Conservation (phyloP, 2,888 invertebrate genomes). For the Zygogramma bicolorata region DNA sequence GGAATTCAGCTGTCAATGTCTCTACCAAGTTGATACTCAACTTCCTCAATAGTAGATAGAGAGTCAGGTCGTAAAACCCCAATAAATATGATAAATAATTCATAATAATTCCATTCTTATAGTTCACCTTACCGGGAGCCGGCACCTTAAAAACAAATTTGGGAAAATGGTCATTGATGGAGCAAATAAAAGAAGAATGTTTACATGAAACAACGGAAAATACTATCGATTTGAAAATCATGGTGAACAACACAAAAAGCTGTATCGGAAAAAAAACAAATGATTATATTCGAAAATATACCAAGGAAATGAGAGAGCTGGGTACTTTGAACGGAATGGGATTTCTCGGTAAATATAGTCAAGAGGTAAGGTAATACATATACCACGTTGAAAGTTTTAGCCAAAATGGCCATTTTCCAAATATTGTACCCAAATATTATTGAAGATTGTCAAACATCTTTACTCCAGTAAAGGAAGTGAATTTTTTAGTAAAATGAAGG, state of each 20-base stretch:
- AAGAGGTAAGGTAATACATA: not conserved
- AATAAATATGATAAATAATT: no score
- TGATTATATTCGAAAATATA: constrained; percentile 17
- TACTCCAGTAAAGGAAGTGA: no score
- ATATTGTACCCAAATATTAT: no score
- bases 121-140: constrained; percentile 23
- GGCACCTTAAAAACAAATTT: constrained; percentile 29
- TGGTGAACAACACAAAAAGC: not conserved
- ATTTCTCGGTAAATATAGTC: not conserved
- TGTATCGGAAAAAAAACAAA: constrained; percentile 13
- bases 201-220: constrained; percentile 3
- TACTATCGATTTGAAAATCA: constrained; percentile 10
- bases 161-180: constrained; percentile 25
- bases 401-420: no score
- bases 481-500: no score
- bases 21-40: no score
- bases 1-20: no score
- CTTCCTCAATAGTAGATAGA: no score
- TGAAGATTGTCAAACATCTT: no score
- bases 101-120: not conserved
- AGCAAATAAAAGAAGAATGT: constrained; percentile 25
- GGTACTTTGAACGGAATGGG: not conserved
- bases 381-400: not conserved
- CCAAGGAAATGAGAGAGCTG: constrained; percentile 21
- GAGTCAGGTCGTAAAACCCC: no score